Percentiles rank a stretch among this genome's conserved stretches.
Conservation (phyloP, 2,888 invertebrate species). For the Zhuqinia jingwanae region DNA sequence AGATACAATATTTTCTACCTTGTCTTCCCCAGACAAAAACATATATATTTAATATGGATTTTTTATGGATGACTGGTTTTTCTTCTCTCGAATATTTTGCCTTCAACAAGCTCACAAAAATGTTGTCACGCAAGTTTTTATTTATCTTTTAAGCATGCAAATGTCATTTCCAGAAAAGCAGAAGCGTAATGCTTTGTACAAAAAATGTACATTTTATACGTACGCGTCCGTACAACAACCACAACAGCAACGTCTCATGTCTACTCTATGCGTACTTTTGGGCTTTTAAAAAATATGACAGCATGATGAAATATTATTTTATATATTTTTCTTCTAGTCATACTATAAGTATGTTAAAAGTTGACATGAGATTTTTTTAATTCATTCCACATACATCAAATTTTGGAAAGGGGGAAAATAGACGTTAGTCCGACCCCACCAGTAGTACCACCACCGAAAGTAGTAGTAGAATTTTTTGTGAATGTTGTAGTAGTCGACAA, state of each 20-base stretch:
- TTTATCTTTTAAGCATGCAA: no score
- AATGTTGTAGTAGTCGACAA: slow-evolving; percentile 5
- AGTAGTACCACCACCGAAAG: no score
- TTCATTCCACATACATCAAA: slow-evolving; percentile 40
- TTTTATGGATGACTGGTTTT: slow-evolving; percentile 19
- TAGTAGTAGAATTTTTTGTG: not conserved
- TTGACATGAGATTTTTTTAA: slow-evolving; percentile 45
- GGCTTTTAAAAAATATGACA: slow-evolving; percentile 40
- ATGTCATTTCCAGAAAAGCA: slow-evolving; percentile 9
- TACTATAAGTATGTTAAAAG: not conserved
- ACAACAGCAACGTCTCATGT: not conserved
- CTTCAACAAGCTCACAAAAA: slow-evolving; percentile 6
- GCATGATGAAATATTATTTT: slow-evolving; percentile 43
- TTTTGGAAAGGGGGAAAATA: slow-evolving; percentile 10
- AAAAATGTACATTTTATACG: no score
- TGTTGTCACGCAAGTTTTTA: slow-evolving; percentile 49
- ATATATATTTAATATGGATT: not conserved
- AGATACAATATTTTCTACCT: slow-evolving; percentile 5
- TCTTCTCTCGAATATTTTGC: not conserved
- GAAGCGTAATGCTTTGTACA: not conserved
- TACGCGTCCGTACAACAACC: no score
- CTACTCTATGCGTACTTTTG: not conserved
- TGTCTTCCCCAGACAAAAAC: not conserved
- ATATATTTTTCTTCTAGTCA: slow-evolving; percentile 18
- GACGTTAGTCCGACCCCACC: slow-evolving; percentile 14